A percentile compares a stretch with the other conserved stretches of the same genome.
phyloP scores from a whole-genome alignment of 2,113 vertebrate species.

The Pontoporia blainvillei region DNA sequence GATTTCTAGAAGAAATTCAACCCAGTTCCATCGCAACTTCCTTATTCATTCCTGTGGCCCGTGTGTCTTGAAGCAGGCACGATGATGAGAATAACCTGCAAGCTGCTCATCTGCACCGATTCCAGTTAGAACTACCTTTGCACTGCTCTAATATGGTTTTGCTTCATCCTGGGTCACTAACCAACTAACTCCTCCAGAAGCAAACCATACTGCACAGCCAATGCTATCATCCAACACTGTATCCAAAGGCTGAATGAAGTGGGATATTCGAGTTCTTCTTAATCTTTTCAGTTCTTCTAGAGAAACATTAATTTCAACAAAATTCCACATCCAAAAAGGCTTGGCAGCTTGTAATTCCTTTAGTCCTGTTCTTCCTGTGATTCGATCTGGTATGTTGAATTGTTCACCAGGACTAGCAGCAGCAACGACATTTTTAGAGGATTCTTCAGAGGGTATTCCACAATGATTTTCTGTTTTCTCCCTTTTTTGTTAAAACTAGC shows the following conservation, averaged over 20 bases:
- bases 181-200: constrained; percentile 87
- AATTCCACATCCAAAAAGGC: constrained; percentile 90
- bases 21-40: constrained; percentile 91
- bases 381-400: constrained; percentile 89
- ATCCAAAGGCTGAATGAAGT: constrained; percentile 88
- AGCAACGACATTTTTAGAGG: not conserved
- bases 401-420: not conserved
- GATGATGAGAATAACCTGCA: constrained; percentile 93
- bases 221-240: constrained; percentile 96
- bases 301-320: constrained; percentile 91
- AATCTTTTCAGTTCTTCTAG: constrained; percentile 87
- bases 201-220: constrained; percentile 96
- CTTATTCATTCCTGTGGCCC: constrained; percentile 86
- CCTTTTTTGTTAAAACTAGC: constrained; percentile 59
- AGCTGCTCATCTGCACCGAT: constrained; percentile 96
- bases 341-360: constrained; percentile 85
- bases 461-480: constrained; percentile 25
- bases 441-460: constrained; percentile 5
- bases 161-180: constrained; percentile 68
- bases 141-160: constrained; percentile 82
- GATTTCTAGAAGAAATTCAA: constrained; percentile 93
- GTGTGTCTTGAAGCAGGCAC: constrained; percentile 81
- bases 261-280: constrained; percentile 81
- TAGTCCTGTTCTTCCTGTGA: constrained; percentile 89
- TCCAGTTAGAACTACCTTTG: constrained; percentile 94